Base-by-base conservation (phyloP, 53 echinoderm and acorn worm genomes). In the Paracentrotus lividus region DNA sequence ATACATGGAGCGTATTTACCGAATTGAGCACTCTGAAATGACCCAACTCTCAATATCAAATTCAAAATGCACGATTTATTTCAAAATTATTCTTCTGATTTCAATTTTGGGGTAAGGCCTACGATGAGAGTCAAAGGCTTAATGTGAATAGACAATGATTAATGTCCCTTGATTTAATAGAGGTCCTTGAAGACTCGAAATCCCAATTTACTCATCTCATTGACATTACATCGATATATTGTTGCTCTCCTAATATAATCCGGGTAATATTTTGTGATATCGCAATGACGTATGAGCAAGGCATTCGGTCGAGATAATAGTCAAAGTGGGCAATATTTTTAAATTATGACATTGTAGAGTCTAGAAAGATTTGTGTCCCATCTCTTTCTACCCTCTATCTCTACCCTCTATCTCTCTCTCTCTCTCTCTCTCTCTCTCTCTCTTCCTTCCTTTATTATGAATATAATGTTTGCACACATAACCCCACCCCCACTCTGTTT, bases 281-380 rank as follows among this genome's bases (percentile, higher is more conserved):
- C 53, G 31, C 32, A 21, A 55, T 86, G 86, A 86, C 86, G 86
- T 55, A 86, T 86, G 86, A 32, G 86, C 54, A 53, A 21, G 29
- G 31, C 54, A 86, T 55, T 86, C 54, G 86, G 27, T 29, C 47
- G 86, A 26, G 53, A 86, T 86, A 86, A 86, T 56, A 27, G 56
- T 38, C 86, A 86, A 86, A 56, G 86, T 53, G 86, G 86, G 81
- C 81, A 47, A 81, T 81, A 81, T 81, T 81, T 81, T 81, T 10
- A 26, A 3, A 47, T 45, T 5, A 8, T 47, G 81, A 47, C 81
- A 27, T 81, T 47, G 7, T 34, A 81, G 12, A 81, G 7, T 47
- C 13, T 45, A 12, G n/a, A 38, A 15, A 47, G 47, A 81, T 81
- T 81, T 81, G 3, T 81, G 45, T 55, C 9, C 86, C 31, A 47